Evolutionary conservation across 2,888 invertebrate genomes (phyloP).

Genomic region (Diarsia mendica): DNA sequence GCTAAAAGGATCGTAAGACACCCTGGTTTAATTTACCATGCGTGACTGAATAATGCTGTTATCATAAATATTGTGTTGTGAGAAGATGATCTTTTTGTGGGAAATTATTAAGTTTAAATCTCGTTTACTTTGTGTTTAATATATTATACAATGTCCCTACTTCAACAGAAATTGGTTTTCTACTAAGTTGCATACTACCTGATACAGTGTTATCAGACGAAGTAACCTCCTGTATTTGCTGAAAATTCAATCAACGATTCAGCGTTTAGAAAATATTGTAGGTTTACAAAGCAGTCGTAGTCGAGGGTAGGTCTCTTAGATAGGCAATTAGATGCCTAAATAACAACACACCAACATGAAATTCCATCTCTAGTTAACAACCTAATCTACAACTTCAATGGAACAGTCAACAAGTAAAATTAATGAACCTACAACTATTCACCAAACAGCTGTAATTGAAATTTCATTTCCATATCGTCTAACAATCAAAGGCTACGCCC

Average conservation of each 20-base stretch:
- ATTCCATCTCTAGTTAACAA: background rate
- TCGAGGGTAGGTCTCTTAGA: too few species aligned
- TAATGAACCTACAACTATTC: background rate
- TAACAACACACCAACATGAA: background rate
- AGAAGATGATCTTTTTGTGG: constrained; percentile 10
- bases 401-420: constrained; percentile 1
- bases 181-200: background rate
- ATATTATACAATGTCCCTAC: background rate
- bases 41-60: constrained; percentile 36
- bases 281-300: too few species aligned
- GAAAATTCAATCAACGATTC: constrained; percentile 1
- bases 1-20: constrained; percentile 55
- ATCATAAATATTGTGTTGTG: constrained; percentile 21
- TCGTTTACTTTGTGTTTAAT: background rate
- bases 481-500: background rate
- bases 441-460: constrained; percentile 2
- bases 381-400: background rate
- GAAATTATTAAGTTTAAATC: constrained; percentile 9
- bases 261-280: background rate
- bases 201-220: background rate
- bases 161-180: background rate
- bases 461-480: constrained; percentile 4
- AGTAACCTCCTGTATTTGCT: background rate
- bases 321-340: background rate
- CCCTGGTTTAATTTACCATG: constrained; percentile 46